These are phyloP conservation scores for Drosophila setosimentum DNA, from an alignment of 2,888 invertebrate species.

Conservation along the genomic window DNA sequence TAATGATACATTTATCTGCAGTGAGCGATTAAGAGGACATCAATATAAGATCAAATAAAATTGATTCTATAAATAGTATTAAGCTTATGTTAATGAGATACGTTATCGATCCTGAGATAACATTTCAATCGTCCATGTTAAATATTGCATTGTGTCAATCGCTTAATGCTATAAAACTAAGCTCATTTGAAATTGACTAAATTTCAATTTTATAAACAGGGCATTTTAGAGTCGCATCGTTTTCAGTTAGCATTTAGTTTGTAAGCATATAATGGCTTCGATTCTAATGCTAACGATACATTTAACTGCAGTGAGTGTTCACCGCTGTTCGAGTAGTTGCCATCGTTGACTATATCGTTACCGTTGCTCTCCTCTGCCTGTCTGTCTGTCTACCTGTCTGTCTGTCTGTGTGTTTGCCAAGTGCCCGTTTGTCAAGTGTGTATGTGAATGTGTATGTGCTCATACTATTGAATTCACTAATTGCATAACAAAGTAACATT, in stretches of 20 bases:
- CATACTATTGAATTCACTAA: conserved; percentile 80
- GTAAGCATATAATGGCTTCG: conserved; percentile 52
- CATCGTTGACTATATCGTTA: conserved; percentile 27
- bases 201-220: conserved; percentile 6
- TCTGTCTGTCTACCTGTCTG: conserved; percentile 65
- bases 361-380: conserved; percentile 32
- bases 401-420: conserved; percentile 47
- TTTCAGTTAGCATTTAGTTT: conserved; percentile 30
- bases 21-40: too few relatives aligned
- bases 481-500: conserved; percentile 83
- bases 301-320: conserved; percentile 72
- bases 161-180: not conserved
- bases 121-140: not conserved
- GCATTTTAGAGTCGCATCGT: conserved; percentile 15
- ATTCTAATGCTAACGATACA: conserved; percentile 69
- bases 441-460: conserved; percentile 56
- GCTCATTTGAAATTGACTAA: not conserved
- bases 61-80: not conserved
- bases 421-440: conserved; percentile 51
- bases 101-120: not conserved
- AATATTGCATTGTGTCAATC: not conserved
- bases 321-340: conserved; percentile 62
- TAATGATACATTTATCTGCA: too few relatives aligned
- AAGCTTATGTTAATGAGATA: not conserved
- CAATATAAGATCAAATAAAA: not conserved